A percentile compares a stretch with the other conserved stretches of the same genome.
phyloP scores from a whole-genome alignment of 2,888 invertebrate genomes.

The Synergus umbraculus region DNA sequence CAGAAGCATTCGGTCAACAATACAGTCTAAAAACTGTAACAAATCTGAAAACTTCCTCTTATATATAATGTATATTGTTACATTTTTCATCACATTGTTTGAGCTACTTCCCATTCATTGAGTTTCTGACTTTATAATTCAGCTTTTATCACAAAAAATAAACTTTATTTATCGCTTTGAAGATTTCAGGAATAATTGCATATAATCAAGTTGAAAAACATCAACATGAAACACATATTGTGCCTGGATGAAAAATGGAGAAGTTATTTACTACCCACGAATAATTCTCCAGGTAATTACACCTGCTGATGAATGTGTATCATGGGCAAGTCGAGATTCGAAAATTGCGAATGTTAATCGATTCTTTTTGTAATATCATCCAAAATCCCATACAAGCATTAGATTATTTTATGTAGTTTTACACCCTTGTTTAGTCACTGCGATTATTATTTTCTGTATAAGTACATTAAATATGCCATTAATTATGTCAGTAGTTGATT shows the following conservation, averaged over 20 bases:
- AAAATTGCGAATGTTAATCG: neutral
- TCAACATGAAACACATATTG: neutral
- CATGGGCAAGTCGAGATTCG: neutral
- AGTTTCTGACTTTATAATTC: neutral
- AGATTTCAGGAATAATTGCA: neutral
- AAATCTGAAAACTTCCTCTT: too few species aligned
- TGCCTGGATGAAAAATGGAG: neutral
- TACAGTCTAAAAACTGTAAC: neutral
- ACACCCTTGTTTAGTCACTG: neutral
- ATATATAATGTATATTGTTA: neutral
- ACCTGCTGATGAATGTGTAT: neutral
- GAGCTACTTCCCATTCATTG: neutral
- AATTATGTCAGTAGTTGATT: too few species aligned
- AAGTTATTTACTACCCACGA: neutral
- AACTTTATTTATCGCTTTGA: neutral
- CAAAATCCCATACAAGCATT: neutral
- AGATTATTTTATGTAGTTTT: neutral
- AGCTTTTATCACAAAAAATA: neutral
- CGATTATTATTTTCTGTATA: neutral
- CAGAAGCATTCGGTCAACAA: slow-evolving; percentile 6
- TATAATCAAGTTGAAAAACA: neutral
- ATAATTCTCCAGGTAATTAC: neutral
- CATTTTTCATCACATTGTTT: neutral
- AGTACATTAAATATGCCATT: too few species aligned
- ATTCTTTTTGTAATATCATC: neutral